Evolutionary conservation across 1,140 invertebrate genomes (phyloP), one percentile per base, ranked within the genome.

Genomic region (Neuroterus valhalla): DNA sequence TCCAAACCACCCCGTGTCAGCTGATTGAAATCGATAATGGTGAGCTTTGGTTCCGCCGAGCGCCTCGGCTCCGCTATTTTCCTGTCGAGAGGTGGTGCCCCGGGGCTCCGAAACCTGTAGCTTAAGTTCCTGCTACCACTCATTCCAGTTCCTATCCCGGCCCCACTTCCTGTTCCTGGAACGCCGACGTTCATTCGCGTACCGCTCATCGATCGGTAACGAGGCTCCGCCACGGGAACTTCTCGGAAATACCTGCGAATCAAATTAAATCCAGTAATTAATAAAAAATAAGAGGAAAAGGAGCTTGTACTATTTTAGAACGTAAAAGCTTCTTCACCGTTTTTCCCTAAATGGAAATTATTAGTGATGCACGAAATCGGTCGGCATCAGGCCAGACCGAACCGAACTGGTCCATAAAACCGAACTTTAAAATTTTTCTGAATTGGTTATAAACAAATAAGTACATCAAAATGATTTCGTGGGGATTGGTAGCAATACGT

Each of bases 1-100:
- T 92, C 92, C 42, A 93, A 85, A 71, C 92, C 92, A 45, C 91
- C 91, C 66, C 92, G 88, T 2, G 93, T 93, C 81, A 94, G 91
- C 84, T 93, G 90, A 90, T 94, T 94, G 83, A 94, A 93, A 90
- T 94, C 94, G 81, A 94, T 94, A 78, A 94, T 94, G 21, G 93
- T 92, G 70, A 94, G 90, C 79, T 91, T 92, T 6, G 93, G 93
- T 82, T 92, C 91, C 52, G 75, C 55, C 55, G 21, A 67, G 19
- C 44, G 21, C 17, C 15, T 44, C 62, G 71, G 66, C 26, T 52
- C 52, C 12, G 67, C 62, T 46, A 70, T 69, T 50, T 74, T 75
- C 19, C 62, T 67, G 66, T 78, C 81, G 75, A 81, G 81, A 75
- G 78, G 78, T 74, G 82, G 72, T 69, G 84, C 86, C 77, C 85